A percentile compares a stretch with the other conserved stretches of the same genome.
Conservation (phyloP, 2,113 vertebrate genomes). For the Speoplatyrhinus poulsoni region DNA sequence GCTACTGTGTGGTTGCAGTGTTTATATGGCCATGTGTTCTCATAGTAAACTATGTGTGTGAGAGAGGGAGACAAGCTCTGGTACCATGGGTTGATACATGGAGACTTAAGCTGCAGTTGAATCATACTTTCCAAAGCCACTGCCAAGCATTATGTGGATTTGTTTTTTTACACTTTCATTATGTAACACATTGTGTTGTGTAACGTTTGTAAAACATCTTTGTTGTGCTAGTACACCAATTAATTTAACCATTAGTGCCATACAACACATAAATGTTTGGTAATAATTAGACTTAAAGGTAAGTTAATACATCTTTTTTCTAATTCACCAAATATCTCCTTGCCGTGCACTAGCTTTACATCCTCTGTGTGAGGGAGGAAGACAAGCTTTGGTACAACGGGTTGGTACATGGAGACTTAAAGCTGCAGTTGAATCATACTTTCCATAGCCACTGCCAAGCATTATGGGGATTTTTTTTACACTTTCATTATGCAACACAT, state of each 20-base stretch:
- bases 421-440: constrained; percentile 29
- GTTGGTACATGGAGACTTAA: constrained; percentile 22
- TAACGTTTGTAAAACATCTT: constrained; percentile 20
- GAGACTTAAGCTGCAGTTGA: constrained; percentile 18
- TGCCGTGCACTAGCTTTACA: no score
- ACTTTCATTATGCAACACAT: constrained; percentile 19
- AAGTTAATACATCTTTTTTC: no score
- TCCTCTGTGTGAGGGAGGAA: constrained; percentile 13
- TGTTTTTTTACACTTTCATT: constrained; percentile 14
- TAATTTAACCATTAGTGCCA: constrained; percentile 4
- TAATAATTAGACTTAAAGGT: no score
- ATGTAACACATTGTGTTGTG: constrained; percentile 3
- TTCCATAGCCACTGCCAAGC: constrained; percentile 28
- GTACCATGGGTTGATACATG: constrained; percentile 8
- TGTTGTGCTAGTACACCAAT: constrained; percentile 1
- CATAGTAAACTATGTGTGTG: constrained; percentile 44
- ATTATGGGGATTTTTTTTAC: constrained; percentile 1
- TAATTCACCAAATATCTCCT: no score
- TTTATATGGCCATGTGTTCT: constrained; percentile 44
- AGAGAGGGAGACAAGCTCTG: not conserved
- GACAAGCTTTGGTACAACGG: not conserved
- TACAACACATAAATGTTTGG: not conserved
- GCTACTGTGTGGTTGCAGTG: constrained; percentile 31
- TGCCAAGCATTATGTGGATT: constrained; percentile 12
- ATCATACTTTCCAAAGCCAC: constrained; percentile 38